Conservation (phyloP, 2,888 invertebrate genomes). For the Cerastis leucographa region DNA sequence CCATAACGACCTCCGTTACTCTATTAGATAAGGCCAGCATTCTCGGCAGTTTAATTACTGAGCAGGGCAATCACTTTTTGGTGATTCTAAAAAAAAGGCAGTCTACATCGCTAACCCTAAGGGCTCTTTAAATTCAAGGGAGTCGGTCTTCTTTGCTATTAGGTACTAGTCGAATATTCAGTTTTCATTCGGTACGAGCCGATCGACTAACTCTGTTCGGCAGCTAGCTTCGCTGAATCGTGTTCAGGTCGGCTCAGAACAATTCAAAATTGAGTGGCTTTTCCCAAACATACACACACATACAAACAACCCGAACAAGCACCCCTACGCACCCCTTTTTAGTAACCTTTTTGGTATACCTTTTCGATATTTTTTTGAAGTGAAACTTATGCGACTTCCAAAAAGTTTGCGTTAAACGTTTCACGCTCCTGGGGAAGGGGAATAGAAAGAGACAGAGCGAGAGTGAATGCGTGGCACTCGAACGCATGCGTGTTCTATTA, state of each 20-base stretch:
- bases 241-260: not conserved
- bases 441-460: too few relatives aligned
- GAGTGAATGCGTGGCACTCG: too few relatives aligned
- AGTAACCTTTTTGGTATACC: too few relatives aligned
- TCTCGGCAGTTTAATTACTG: not conserved
- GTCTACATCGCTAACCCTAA: not conserved
- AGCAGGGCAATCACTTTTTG: not conserved
- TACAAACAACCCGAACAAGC: not conserved
- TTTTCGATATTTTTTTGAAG: not conserved
- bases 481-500: too few relatives aligned
- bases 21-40: slow-evolving; percentile 1
- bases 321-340: too few relatives aligned
- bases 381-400: too few relatives aligned
- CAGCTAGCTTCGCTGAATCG: not conserved
- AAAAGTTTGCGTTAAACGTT: too few relatives aligned
- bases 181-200: not conserved
- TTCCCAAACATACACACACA: not conserved
- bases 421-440: too few relatives aligned
- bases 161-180: not conserved
- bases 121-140: not conserved
- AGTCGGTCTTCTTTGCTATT: not conserved
- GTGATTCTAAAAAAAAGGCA: not conserved
- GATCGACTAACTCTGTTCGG: not conserved
- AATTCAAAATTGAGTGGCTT: not conserved
- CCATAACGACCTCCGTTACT: not conserved